Evolutionary conservation across 2,797 vertebrate species (phyloP), one percentile per base, ranked within the genome.

Genomic region (Sebastes miniatus): DNA sequence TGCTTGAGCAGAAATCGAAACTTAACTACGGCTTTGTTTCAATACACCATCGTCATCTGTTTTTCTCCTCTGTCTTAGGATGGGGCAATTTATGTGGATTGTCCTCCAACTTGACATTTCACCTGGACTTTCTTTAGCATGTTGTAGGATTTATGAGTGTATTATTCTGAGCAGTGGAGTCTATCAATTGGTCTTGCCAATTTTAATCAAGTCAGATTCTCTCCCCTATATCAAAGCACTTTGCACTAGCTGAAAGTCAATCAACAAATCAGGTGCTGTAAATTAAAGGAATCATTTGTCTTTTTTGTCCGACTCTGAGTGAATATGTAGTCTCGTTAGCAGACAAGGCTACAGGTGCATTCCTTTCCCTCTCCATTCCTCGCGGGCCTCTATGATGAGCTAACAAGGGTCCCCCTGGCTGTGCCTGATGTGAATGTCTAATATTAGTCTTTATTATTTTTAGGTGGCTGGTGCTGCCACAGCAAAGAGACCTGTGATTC

Each of bases 391-490:
- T 69, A 52, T 83, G 78, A 88, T 87, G 75, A 22, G 81, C 80
- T 85, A 88, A 90, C 65, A 29, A 82, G 83, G 77, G 80, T 82
- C 75, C 87, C 64, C 76, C 75, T 69, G 14, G 65, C 66, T 83
- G 73, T 79, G 79, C 65, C 73, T 79, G 81, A 91, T 85, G 83
- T 85, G 43, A 85, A 77, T 29, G 32, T 80, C 87, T 93, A 91
- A 93, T 90, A 87, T 93, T 93, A 91, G 90, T 81, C 56, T 87
- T 47, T 32, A 62, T 89, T 92, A 91, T 95, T 95, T 95, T 95
- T 94, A 96, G 96, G 96, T 71, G 95, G 95, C 69, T 93, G 93
- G 95, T 96, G 95, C 93, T 97, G 96, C 84, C 94, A 96, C 94
- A 97, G 95, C 92, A 96, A 93, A 91, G 95, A 96, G 91, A 96